phyloP scores from a whole-genome alignment of 2,797 vertebrate species.

The Gambelia wislizenii region DNA sequence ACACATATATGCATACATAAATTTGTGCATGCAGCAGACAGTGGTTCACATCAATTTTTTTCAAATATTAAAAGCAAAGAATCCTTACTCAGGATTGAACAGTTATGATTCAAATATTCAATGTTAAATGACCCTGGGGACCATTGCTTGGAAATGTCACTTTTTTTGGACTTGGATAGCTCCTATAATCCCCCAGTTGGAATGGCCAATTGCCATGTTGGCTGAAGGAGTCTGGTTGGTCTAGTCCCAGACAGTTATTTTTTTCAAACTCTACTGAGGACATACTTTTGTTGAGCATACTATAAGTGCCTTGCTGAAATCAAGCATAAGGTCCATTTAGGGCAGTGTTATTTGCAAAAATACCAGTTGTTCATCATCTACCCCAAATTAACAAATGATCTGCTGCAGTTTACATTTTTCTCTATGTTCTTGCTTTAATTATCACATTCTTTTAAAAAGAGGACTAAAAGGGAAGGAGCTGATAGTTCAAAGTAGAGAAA shows the following conservation, averaged over 20 bases:
- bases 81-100: background rate
- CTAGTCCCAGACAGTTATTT: no score
- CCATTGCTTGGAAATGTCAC: no score
- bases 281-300: no score
- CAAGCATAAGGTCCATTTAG: background rate
- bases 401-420: background rate
- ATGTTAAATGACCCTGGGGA: background rate
- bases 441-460: conserved; percentile 52
- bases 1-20: background rate
- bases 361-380: background rate
- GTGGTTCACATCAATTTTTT: background rate
- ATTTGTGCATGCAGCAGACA: background rate
- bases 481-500: conserved; percentile 65
- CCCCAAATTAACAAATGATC: background rate
- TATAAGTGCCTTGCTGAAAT: background rate
- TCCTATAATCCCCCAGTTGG: no score
- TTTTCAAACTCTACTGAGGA: no score
- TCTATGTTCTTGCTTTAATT: conserved; percentile 3
- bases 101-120: background rate
- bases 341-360: background rate
- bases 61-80: conserved; percentile 9
- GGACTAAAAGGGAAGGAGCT: conserved; percentile 60
- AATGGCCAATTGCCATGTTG: no score
- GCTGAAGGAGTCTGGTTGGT: no score
- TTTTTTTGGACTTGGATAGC: no score